These are phyloP conservation scores for Drosophila prosaltans DNA, from an alignment of 1,140 invertebrate genomes.

Conservation along the genomic window DNA sequence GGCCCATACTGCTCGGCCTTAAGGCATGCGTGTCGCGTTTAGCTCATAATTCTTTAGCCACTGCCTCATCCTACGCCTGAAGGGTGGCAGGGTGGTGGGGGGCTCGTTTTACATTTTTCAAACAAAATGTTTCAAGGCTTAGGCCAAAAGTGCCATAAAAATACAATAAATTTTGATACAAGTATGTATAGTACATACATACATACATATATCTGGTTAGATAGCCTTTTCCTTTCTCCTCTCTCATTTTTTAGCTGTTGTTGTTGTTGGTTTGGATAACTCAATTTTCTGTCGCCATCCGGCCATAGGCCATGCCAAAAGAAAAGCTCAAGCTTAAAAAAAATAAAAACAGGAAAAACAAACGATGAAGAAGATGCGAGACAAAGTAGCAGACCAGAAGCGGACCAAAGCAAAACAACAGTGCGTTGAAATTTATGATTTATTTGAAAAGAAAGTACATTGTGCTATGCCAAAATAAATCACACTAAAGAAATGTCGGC, in stretches of 20 bases:
- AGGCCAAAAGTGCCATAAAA: slow-evolving; percentile 73
- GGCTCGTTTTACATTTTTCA: slow-evolving; percentile 70
- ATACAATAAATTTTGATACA: slow-evolving; percentile 72
- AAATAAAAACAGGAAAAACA: slow-evolving; percentile 9
- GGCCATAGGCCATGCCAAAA: slow-evolving; percentile 38
- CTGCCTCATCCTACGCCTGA: slow-evolving; percentile 6
- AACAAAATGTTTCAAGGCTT: slow-evolving; percentile 65
- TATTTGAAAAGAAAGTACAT: slow-evolving; percentile 80
- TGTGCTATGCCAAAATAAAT: slow-evolving; percentile 76
- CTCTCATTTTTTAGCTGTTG: not conserved
- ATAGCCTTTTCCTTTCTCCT: slow-evolving; percentile 58
- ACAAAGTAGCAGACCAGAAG: not conserved
- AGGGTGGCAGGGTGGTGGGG: slow-evolving; percentile 12
- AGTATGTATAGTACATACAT: slow-evolving; percentile 41
- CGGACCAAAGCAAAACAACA: slow-evolving; percentile 44
- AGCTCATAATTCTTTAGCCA: slow-evolving; percentile 68
- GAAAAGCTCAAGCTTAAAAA: slow-evolving; percentile 9
- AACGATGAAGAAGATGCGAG: not conserved
- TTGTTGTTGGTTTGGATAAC: slow-evolving; percentile 49
- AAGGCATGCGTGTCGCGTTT: slow-evolving; percentile 63
- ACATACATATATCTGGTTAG: slow-evolving; percentile 52
- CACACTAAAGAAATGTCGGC: slow-evolving; percentile 67
- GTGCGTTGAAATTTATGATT: slow-evolving; percentile 80
- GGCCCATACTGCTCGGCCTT: not conserved
- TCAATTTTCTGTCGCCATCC: slow-evolving; percentile 63